Evolutionary conservation across 2,113 vertebrate species (phyloP).

Genomic region (Pomatorhinus ruficollis): DNA sequence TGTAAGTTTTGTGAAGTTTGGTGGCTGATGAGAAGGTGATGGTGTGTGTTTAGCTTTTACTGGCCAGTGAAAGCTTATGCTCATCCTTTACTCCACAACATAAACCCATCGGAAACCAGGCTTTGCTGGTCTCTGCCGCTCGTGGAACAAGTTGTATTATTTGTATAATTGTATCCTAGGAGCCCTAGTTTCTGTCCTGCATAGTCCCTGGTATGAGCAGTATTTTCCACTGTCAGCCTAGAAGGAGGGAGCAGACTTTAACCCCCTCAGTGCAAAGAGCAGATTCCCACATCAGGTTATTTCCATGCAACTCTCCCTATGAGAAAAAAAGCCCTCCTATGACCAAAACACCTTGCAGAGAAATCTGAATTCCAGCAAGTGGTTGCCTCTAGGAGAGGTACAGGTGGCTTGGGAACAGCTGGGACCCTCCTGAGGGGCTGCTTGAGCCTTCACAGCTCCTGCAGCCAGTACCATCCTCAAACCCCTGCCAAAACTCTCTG

Average conservation of each 20-base stretch:
- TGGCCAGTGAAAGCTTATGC: accelerated
- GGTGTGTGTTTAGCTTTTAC: not conserved
- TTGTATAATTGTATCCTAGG: slow-evolving; percentile 61
- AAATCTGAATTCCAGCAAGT: accelerated
- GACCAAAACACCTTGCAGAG: not conserved
- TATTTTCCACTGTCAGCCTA: slow-evolving; percentile 53
- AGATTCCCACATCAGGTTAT: not conserved
- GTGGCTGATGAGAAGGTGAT: not conserved
- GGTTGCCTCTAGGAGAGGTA: not conserved
- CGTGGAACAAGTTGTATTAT: slow-evolving; percentile 23
- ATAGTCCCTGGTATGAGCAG: not conserved
- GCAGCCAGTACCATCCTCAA: not conserved
- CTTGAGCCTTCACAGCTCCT: not conserved
- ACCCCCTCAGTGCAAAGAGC: not conserved
- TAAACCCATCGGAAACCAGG: not conserved
- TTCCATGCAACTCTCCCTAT: not conserved
- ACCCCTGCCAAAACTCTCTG: not conserved
- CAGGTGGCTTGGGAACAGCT: not conserved
- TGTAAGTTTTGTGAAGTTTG: not conserved
- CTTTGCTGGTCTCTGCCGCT: not conserved
- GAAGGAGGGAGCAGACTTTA: slow-evolving; percentile 10
- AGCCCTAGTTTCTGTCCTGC: slow-evolving; percentile 22
- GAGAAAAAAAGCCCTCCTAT: not conserved
- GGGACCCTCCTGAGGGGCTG: not conserved
- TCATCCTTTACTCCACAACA: not conserved